Percentiles rank a stretch among this genome's conserved stretches.
Evolutionary conservation across 2,113 vertebrate species (phyloP).

Genomic region (Platichthys flesus): DNA sequence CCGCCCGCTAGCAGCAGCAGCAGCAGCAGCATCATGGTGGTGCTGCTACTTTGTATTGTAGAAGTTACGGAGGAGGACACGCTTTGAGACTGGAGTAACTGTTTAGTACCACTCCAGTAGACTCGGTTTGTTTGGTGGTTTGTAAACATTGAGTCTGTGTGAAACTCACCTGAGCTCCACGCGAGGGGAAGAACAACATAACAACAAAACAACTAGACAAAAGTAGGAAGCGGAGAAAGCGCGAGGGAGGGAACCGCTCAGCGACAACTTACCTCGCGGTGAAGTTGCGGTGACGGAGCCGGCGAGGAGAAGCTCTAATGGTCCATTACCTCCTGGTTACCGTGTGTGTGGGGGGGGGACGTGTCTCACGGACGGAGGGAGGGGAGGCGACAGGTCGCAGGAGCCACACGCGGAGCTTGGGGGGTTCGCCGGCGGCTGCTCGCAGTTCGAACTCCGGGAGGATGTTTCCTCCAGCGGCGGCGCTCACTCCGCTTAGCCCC

Average conservation of each 20-base stretch:
- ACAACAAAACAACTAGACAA: too few species aligned
- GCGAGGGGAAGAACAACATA: neutral
- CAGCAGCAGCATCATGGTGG: neutral
- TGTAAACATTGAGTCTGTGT: neutral
- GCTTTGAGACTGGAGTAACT: neutral
- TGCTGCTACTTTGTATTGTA: neutral
- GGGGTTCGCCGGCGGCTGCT: constrained; percentile 33
- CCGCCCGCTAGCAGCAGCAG: constrained; percentile 28
- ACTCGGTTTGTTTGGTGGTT: neutral
- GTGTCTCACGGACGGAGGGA: constrained; percentile 7
- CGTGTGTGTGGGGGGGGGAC: neutral
- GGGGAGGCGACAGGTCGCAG: constrained; percentile 36
- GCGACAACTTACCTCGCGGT: constrained; percentile 73
- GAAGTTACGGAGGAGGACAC: too few species aligned
- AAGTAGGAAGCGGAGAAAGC: constrained; percentile 60
- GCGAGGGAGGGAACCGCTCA: neutral
- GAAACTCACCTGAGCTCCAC: constrained; percentile 44
- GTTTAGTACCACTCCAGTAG: neutral
- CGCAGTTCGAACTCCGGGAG: constrained; percentile 67
- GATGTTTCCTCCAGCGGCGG: constrained; percentile 38
- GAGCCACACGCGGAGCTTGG: constrained; percentile 25
- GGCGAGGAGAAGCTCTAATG: constrained; percentile 59
- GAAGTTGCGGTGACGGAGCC: constrained; percentile 33
- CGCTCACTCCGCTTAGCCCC: constrained; percentile 49
- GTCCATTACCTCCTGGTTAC: constrained; percentile 70